These are phyloP conservation scores for Eustalomyia histrio DNA, from an alignment of 2,888 invertebrate species.

Conservation along the genomic window DNA sequence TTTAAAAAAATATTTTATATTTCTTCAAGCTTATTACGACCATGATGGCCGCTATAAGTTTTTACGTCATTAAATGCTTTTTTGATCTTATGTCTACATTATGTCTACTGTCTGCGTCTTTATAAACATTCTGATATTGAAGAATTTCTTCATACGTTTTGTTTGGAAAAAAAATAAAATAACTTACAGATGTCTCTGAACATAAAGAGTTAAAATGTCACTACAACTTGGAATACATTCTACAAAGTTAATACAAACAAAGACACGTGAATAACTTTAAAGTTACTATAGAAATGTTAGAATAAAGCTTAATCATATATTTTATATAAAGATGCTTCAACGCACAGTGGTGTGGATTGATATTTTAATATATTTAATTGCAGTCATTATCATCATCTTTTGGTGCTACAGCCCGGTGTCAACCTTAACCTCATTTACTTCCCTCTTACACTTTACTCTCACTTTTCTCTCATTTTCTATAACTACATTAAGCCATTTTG, in stretches of 20 bases:
- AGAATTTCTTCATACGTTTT: conserved; percentile 39
- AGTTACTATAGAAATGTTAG: background rate
- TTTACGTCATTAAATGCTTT: conserved; percentile 45
- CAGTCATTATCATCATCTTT: too few relatives aligned
- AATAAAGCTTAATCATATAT: background rate
- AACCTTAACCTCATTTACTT: too few relatives aligned
- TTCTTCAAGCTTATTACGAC: conserved; percentile 26
- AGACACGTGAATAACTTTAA: background rate
- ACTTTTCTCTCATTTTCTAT: too few relatives aligned
- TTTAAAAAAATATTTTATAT: conserved; percentile 15
- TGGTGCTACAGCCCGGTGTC: too few relatives aligned
- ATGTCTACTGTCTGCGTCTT: conserved; percentile 45
- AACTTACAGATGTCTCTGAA: conserved; percentile 50
- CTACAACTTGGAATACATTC: conserved; percentile 27
- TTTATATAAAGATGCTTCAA: background rate
- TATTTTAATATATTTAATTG: too few relatives aligned
- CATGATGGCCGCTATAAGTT: conserved; percentile 28
- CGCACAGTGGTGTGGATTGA: background rate
- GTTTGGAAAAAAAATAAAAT: conserved; percentile 20
- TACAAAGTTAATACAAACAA: background rate
- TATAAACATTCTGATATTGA: conserved; percentile 18
- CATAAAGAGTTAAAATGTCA: conserved; percentile 46
- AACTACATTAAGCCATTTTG: too few relatives aligned
- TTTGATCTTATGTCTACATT: conserved; percentile 59
- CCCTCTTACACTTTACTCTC: too few relatives aligned